phyloP scores from a whole-genome alignment of 1,140 invertebrate species.

The Cepaea nemoralis region DNA sequence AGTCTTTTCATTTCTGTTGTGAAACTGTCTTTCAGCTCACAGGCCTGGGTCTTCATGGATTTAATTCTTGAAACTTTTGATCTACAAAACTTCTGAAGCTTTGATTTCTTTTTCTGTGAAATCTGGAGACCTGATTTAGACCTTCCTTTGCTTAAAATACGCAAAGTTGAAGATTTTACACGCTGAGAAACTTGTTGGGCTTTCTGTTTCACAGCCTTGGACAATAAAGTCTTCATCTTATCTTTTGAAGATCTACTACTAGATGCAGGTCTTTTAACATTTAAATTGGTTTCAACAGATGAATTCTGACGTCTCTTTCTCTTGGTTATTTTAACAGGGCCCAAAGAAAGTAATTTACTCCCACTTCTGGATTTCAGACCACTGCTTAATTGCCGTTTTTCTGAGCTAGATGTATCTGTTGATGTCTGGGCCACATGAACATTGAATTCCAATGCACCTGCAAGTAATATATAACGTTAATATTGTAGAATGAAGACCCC shows the following conservation, averaged over 20 bases:
- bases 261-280: neutral
- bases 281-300: neutral
- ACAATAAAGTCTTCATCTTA: neutral
- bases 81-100: neutral
- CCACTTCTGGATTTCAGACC: neutral
- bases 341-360: neutral
- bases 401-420: neutral
- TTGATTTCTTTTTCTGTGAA: neutral
- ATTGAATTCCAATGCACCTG: neutral
- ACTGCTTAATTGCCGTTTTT: neutral
- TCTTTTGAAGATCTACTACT: neutral
- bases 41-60: neutral
- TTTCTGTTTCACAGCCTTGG: neutral
- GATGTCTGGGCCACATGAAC: neutral
- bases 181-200: neutral
- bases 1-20: slow-evolving; percentile 20
- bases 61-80: neutral
- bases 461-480: neutral
- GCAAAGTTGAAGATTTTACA: neutral
- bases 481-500: too few species aligned
- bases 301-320: neutral
- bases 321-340: neutral
- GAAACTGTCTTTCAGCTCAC: neutral
- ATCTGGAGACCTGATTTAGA: neutral
- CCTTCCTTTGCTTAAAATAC: neutral